Percentiles rank a stretch among this genome's conserved stretches.
phyloP scores from a whole-genome alignment of 2,888 invertebrate genomes.

The Masnerella sp. region DNA sequence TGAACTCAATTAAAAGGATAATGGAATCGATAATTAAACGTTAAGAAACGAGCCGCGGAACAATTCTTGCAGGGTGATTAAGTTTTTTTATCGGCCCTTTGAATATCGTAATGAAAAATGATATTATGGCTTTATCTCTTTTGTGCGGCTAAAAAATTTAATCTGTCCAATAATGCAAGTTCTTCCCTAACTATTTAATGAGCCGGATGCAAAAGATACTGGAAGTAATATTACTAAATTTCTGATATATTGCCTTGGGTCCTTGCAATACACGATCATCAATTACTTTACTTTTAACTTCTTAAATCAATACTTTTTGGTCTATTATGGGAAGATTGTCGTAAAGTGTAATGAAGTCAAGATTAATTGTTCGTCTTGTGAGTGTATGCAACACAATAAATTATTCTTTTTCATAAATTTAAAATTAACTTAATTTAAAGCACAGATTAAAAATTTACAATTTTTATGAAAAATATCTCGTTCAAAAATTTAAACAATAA shows the following conservation, averaged over 20 bases:
- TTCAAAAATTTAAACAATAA: too few relatives aligned
- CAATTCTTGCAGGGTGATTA: background rate
- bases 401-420: too few relatives aligned
- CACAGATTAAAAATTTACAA: too few relatives aligned
- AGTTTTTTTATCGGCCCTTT: background rate
- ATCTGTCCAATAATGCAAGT: constrained; percentile 11
- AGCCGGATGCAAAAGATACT: constrained; percentile 14
- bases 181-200: constrained; percentile 25
- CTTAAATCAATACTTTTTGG: constrained; percentile 32
- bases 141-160: background rate
- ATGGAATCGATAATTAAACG: constrained; percentile 1
- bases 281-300: constrained; percentile 35
- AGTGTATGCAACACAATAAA: too few relatives aligned
- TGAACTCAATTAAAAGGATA: constrained; percentile 7
- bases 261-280: constrained; percentile 23
- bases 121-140: background rate
- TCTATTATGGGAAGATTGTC: constrained; percentile 1
- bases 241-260: constrained; percentile 17
- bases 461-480: too few relatives aligned
- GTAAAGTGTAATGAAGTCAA: constrained; percentile 17
- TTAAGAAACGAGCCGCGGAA: background rate
- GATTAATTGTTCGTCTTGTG: constrained; percentile 36
- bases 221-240: constrained; percentile 15
- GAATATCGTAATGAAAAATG: too few relatives aligned
- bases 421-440: too few relatives aligned